Base-by-base conservation (phyloP, 1,140 invertebrate genomes). In the Diachasma alloeum region DNA sequence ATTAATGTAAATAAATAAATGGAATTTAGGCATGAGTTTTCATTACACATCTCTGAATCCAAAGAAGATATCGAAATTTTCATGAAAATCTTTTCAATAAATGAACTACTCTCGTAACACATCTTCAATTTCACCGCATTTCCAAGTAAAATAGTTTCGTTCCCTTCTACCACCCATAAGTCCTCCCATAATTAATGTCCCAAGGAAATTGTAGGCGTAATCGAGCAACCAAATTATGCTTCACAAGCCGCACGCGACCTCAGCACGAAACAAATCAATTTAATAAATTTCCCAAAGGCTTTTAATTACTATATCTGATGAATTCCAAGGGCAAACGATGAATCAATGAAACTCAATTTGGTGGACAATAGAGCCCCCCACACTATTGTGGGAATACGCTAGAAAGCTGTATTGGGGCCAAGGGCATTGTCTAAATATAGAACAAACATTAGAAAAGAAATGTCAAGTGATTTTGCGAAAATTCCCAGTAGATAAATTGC, bases 401-500 rank as follows among this genome's bases (percentile, higher is more conserved):
- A 59, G 53, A 26, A 59, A 59, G 22, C 59, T 26, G 59, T 63
- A 63, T 63, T 17, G 19, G 15, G 59, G 59, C 19, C 13, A 31
- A 63, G 59, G 59, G 26, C 59, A 15, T 63, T 63, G 26, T 72
- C 78, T 76, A 79, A 75, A 68, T 76, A 75, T 75, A 77, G 42
- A 70, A 37, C 19, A 70, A 63, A 9, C 26, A 4, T 13, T 63
- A 63, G 10, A 13, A 31, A 63, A 31, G 3, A 63, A 26, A 26
- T 63, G 24, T 6, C 13, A 4, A 42, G 3, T 1, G 10, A 42
- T 42, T 42, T 42, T 1, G 9, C 39, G 10, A 42, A 13, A 42
- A 42, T 6, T 42, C 39, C 0, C 10, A 42, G 9, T 13, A 42
- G 9, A 42, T 4, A 42, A 42, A 42, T 1, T 42, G 9, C 9